phyloP scores from a whole-genome alignment of 2,113 vertebrate species.

The Megaceryle maxima region DNA sequence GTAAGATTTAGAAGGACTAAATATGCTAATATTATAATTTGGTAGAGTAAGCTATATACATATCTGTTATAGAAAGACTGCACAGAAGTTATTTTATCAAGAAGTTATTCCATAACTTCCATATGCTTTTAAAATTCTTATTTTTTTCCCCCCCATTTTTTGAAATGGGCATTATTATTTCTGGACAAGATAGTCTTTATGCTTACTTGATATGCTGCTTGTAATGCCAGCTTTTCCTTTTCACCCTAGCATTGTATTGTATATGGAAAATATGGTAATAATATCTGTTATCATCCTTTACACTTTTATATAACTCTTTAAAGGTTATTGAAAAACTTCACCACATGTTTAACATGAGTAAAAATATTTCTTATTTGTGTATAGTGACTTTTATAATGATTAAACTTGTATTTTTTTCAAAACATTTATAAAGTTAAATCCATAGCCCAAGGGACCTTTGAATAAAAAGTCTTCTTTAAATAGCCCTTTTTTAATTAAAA shows the following conservation, averaged over 20 bases:
- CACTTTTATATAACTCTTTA: neutral
- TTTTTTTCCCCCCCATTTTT: neutral
- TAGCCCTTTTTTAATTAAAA: neutral
- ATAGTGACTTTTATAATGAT: neutral
- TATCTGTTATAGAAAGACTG: neutral
- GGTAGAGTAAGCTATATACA: neutral
- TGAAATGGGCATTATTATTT: neutral
- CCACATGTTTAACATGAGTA: rapidly evolving
- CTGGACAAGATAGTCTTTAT: neutral
- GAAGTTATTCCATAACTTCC: neutral
- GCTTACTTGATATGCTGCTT: neutral
- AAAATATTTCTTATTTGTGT: neutral
- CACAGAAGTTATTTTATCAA: neutral
- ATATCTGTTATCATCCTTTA: neutral
- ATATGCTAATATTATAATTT: neutral
- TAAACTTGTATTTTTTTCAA: neutral
- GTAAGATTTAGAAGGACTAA: neutral
- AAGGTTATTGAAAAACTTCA: neutral
- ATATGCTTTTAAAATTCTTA: neutral
- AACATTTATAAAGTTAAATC: neutral
- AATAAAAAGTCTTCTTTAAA: neutral
- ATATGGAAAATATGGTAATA: neutral
- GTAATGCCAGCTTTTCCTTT: neutral
- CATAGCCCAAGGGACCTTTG: neutral
- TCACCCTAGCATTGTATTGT: neutral